Evolutionary conservation across 2,888 invertebrate genomes (phyloP), one percentile per base, ranked within the genome.

Genomic region (Automeris io): DNA sequence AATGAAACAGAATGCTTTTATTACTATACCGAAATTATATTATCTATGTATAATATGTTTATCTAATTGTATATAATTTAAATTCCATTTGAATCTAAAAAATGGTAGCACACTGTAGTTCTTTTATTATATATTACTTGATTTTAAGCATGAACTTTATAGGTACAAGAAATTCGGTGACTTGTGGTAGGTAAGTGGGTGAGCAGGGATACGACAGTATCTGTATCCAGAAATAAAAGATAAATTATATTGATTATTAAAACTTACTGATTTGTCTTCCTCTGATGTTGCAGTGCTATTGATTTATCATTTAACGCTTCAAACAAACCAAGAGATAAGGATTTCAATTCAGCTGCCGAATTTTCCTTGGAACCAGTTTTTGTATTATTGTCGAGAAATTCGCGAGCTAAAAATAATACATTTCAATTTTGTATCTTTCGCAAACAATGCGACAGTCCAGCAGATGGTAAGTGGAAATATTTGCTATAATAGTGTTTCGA

Each of bases 251-350:
- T 29, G 5, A 16, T 16, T n/a, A 11, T 7, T n/a, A 35, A 1
- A n/a, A 63, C 78, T 64, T 86, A 93, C 93, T 92, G 93, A 72
- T 96, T 96, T 3, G 95, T 93, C 77, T 94, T 94, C 58, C 93
- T 91, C 58, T 95, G 95, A 78, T 96, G 96, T 45, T 91, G 91
- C 18, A 96, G 74, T 1, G 95, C 95, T 41, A 94, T 86, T 34
- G 92, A 93, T 77, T 96, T 96, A 65, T 96, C 96, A 72, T 93
- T 94, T 23, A 96, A 82, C 33, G 95, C 91, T 67, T 96, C 96
- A 54, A 96, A 86, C 24, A 96, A 77, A 4, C 94, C 94, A 36
- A 92, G 81, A 49, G 95, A 93, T 11, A 96, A 75, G 1, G 93
- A 92, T 57, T 93, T 92, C 29, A 95, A 79, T 71, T 96, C 95